phyloP scores from a whole-genome alignment of 2,888 invertebrate genomes.

The Spisula subtruncata region DNA sequence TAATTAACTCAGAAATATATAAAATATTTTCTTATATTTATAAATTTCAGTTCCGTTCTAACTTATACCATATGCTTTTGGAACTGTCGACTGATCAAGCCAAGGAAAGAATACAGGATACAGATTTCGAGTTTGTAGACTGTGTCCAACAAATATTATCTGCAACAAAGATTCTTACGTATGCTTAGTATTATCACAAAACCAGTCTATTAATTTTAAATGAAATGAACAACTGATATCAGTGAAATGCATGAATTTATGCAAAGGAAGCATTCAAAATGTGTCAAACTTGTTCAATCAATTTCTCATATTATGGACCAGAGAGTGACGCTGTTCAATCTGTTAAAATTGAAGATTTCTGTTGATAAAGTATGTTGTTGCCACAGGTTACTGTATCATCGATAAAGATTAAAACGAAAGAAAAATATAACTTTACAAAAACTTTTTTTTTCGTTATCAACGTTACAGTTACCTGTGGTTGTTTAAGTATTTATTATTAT shows the following conservation, averaged over 20 bases:
- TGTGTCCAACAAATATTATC: constrained; percentile 84
- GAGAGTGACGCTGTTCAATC: too few relatives aligned
- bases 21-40: too few relatives aligned
- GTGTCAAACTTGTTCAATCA: neutral
- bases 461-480: too few relatives aligned
- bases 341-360: too few relatives aligned
- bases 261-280: neutral
- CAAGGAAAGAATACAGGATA: constrained; percentile 78
- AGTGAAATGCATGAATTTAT: neutral
- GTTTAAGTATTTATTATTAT: too few relatives aligned
- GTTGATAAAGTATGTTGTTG: too few relatives aligned
- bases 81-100: constrained; percentile 77
- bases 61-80: constrained; percentile 84
- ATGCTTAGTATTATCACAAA: constrained; percentile 75
- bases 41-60: constrained; percentile 85
- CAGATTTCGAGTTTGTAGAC: constrained; percentile 83
- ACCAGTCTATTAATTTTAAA: neutral
- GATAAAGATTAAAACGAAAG: too few relatives aligned
- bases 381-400: too few relatives aligned
- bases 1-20: neutral
- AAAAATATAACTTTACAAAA: too few relatives aligned
- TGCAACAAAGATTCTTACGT: constrained; percentile 85
- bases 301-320: too few relatives aligned
- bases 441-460: too few relatives aligned
- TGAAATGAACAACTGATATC: neutral